Base-by-base conservation (phyloP, 2,888 invertebrate genomes). In the Meiosimyza decipiens region DNA sequence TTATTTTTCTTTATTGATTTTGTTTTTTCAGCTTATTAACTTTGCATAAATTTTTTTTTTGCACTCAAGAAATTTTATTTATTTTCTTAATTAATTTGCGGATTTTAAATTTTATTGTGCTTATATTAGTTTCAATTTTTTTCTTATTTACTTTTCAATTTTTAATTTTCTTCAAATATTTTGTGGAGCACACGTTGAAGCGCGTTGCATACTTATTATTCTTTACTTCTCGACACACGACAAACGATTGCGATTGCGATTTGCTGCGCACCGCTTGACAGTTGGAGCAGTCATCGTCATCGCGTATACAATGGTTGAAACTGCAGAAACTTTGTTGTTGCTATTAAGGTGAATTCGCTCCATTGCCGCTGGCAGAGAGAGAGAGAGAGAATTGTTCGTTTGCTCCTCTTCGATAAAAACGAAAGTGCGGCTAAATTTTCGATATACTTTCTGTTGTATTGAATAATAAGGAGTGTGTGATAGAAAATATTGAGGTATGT, bases 151-250 rank as follows among this genome's bases (percentile, higher is more conserved):
- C 40, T 40, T 40, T 40, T 6, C 40, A 7, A 40, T 40, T 40
- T 40, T 40, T 40, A 40, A 40, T 40, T 40, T 40, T 9, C 40
- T 40, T 40, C 40, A 40, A 40, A 40, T 9, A 40, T 9, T 40
- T 40, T 40, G 40, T 40, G 40, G 40, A 40, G 40, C 69, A 70
- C 69, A 69, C 59, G 60, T 18, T 67, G 57, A 49, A 67, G 68
- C 68, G 50, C 68, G 68, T 59, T 68, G 59, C 68, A 68, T 62
- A 70, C 69, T 51, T 52, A 60, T 62, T 62, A 60, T 70, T 70
- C 62, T 70, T 52, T 70, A 52, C 60, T 70, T 51, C 69, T 62
- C 69, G 62, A 52, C 52, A 62, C 60, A 62, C 60, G 69, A 40
- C 40, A 40, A 62, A 62, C 52, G 69, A 70, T 62, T 70, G 60